Conservation (phyloP, 1,140 invertebrate species). For the Pseudomyrmex dendroicus region DNA sequence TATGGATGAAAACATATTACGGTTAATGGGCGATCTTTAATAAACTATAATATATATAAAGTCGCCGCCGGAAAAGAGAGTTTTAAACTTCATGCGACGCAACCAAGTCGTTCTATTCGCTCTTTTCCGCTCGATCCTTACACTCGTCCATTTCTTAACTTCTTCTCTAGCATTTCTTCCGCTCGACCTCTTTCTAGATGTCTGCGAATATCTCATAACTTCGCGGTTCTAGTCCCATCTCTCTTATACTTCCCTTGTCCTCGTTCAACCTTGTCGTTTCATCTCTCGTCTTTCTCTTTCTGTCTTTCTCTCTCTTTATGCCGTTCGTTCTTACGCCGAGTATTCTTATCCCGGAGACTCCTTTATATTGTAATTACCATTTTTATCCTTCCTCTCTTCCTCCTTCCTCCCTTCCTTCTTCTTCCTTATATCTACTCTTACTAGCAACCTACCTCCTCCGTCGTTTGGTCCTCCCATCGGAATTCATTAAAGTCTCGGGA, state of each 20-base stretch:
- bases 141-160: slow-evolving; percentile 39
- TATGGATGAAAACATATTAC: slow-evolving; percentile 55
- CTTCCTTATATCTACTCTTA: slow-evolving; percentile 36
- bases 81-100: slow-evolving; percentile 58
- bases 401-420: slow-evolving; percentile 59
- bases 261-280: slow-evolving; percentile 25
- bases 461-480: slow-evolving; percentile 76
- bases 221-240: slow-evolving; percentile 65
- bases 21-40: slow-evolving; percentile 74
- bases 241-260: slow-evolving; percentile 25
- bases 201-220: slow-evolving; percentile 74
- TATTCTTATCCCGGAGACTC: slow-evolving; percentile 79
- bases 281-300: neutral
- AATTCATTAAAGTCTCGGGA: slow-evolving; percentile 83
- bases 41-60: slow-evolving; percentile 79
- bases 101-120: slow-evolving; percentile 14
- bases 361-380: slow-evolving; percentile 84
- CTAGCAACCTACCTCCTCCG: slow-evolving; percentile 36
- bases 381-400: slow-evolving; percentile 79
- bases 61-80: slow-evolving; percentile 24
- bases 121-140: slow-evolving; percentile 1
- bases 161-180: slow-evolving; percentile 46
- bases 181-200: slow-evolving; percentile 51
- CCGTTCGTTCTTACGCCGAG: slow-evolving; percentile 57
- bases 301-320: slow-evolving; percentile 30